Base-by-base conservation (phyloP, 2,113 vertebrate genomes). In the Gadus chalcogrammus region DNA sequence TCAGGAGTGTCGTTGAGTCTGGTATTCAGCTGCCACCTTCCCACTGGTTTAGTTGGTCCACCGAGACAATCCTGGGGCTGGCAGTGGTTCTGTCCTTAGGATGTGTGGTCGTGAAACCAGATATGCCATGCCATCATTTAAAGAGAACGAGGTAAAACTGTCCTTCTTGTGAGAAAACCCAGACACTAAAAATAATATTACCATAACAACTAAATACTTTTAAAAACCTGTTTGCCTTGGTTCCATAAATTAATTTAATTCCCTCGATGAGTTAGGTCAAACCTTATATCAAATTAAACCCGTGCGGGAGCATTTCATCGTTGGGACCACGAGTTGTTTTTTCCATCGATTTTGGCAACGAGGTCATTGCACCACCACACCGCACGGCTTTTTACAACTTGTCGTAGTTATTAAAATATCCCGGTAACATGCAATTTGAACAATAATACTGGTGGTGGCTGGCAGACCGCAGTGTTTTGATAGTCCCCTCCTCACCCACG, bases 11-110 rank as follows among this genome's bases (percentile, higher is more conserved):
- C 27, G 15, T 61, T 70, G 22, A 64, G 24, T 67, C 28, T 65
- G 48, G 53, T 73, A 76, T 68, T 56, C 65, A 68, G 73, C 77
- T 1, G 35, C 65, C 71, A 59, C 64, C 75, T 78, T 77, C 28
- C 71, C 55, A 17, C n/a, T 17, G 3, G 24, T 68, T 76, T 38
- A 67, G 52, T 82, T 76, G 77, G 68, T 69, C 55, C 20, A 67
- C 58, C 53, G 55, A 79, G 48, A 64, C 38, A 13, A 52, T 71
- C 80, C 56, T 4, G 64, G 24, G 60, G 71, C 71, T 70, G 4
- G 64, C 68, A 76, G 61, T 48, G 42, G 11, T 48, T 68, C 72
- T 68, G 48, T 60, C 71, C 35, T 65, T 70, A 35, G 73, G 64
- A 70, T 71, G 64, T 6, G 61, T 55, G 71, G 69, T 65, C 66